Evolutionary conservation across 2,888 invertebrate genomes (phyloP).

Genomic region (Tachina lurida): DNA sequence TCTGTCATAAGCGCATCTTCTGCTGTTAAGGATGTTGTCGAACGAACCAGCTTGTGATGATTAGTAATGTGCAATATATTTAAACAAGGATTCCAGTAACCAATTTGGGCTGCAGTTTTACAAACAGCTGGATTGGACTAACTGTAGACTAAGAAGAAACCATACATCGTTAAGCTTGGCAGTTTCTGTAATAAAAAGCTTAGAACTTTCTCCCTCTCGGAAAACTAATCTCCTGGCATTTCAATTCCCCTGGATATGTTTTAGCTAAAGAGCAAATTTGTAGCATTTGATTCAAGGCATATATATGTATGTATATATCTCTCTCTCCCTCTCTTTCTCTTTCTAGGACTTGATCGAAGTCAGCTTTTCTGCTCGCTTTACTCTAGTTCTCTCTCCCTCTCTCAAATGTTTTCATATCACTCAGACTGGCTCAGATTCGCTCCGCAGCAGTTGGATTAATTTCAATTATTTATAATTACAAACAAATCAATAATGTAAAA

Average conservation of each 20-base stretch:
- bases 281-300: conserved; percentile 17
- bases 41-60: conserved; percentile 15
- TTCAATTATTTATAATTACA: conserved; percentile 46
- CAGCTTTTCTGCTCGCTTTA: not conserved
- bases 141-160: conserved; percentile 30
- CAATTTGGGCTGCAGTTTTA: conserved; percentile 11
- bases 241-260: conserved; percentile 10
- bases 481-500: conserved; percentile 28
- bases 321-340: conserved; percentile 13
- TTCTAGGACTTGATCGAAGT: not conserved
- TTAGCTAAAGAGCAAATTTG: conserved; percentile 30
- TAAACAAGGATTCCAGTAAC: conserved; percentile 21
- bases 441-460: conserved; percentile 40
- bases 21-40: conserved; percentile 8
- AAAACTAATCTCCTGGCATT: conserved; percentile 51
- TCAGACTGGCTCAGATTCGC: conserved; percentile 19
- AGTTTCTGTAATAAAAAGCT: conserved; percentile 11
- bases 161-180: conserved; percentile 1
- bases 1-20: not conserved
- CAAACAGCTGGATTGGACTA: conserved; percentile 20
- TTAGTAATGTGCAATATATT: conserved; percentile 10
- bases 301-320: not conserved
- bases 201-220: conserved; percentile 5
- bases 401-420: conserved; percentile 34
- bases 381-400: conserved; percentile 13